A percentile compares a stretch with the other conserved stretches of the same genome.
Conservation (phyloP, 2,888 invertebrate species). For the Orchestes rusci region DNA sequence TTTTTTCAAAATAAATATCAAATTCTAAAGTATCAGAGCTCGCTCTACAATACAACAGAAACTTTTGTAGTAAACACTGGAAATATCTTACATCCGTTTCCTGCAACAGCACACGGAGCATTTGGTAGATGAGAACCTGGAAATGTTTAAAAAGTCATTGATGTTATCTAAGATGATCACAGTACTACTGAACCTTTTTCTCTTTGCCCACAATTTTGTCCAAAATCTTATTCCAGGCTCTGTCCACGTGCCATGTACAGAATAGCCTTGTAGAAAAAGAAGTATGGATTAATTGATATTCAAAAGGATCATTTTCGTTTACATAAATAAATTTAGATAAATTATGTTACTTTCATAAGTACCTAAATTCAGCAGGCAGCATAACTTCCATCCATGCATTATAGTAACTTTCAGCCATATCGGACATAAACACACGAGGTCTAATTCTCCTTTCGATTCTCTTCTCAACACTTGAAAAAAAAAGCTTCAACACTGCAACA, state of each 20-base stretch:
- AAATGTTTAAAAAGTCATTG: neutral
- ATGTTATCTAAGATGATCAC: neutral
- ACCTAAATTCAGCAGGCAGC: conserved; percentile 2
- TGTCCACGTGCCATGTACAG: too few relatives aligned
- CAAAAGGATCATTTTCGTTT: too few relatives aligned
- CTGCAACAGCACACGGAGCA: neutral
- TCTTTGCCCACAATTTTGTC: neutral
- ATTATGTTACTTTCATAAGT: neutral
- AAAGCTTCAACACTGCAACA: conserved; percentile 10
- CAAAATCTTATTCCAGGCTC: conserved; percentile 1
- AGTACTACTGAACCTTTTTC: neutral
- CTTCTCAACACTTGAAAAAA: conserved; percentile 21
- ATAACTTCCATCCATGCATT: neutral
- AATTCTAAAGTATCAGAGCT: conserved; percentile 18
- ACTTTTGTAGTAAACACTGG: neutral
- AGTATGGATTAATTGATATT: too few relatives aligned
- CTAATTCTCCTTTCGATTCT: conserved; percentile 7
- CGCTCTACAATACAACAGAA: neutral
- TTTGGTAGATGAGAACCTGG: neutral
- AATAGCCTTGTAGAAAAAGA: neutral
- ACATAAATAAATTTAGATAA: too few relatives aligned
- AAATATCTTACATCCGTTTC: neutral
- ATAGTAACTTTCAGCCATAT: neutral
- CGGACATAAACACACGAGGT: conserved; percentile 3
- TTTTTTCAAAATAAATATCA: conserved; percentile 23